Conservation (phyloP, 2,888 invertebrate species). For the Campoplex capitator region DNA sequence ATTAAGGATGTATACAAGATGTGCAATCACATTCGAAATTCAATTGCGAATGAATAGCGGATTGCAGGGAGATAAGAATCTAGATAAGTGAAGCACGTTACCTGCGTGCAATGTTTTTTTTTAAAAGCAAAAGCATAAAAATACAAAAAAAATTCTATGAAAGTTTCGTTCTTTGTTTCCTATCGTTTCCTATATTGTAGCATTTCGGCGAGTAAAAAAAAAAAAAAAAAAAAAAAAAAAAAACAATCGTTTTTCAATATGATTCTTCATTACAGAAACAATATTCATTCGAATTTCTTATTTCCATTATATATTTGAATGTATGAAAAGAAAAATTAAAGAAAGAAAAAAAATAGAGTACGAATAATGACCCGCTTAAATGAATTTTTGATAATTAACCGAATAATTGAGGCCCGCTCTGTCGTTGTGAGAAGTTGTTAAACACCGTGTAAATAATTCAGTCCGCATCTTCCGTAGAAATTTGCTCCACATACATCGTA, state of each 20-base stretch:
- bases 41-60: slow-evolving; percentile 8
- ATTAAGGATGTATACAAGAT: background rate
- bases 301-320: background rate
- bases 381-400: background rate
- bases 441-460: slow-evolving; percentile 60
- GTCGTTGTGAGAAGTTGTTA: slow-evolving; percentile 48
- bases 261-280: too few relatives aligned
- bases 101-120: background rate
- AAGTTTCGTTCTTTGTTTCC: background rate
- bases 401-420: slow-evolving; percentile 22
- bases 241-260: too few relatives aligned
- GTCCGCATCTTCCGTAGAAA: slow-evolving; percentile 51
- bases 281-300: background rate
- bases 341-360: background rate
- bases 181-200: too few relatives aligned
- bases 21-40: slow-evolving; percentile 5
- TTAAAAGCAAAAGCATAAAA: background rate
- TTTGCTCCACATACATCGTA: slow-evolving; percentile 58
- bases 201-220: background rate
- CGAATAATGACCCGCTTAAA: background rate
- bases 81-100: background rate
- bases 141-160: background rate
- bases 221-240: too few relatives aligned
- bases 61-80: slow-evolving; percentile 4
- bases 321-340: slow-evolving; percentile 16